A percentile compares a stretch with the other conserved stretches of the same genome.
Conservation (phyloP, 2,888 invertebrate genomes). For the Tricholauxania praeusta region DNA sequence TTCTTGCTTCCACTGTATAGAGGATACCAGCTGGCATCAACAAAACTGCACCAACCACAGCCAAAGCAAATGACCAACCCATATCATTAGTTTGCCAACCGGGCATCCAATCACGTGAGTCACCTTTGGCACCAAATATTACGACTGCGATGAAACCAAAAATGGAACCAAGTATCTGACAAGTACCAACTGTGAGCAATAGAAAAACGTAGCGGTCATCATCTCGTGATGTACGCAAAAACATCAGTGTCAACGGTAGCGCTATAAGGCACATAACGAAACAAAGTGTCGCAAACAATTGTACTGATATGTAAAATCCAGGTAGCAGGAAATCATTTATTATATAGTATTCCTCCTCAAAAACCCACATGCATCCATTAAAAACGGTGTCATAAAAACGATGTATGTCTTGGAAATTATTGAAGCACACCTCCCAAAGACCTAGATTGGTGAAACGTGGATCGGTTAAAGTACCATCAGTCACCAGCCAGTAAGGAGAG, state of each 20-base stretch:
- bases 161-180: conserved; percentile 80
- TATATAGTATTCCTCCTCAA: conserved; percentile 96
- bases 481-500: conserved; percentile 90
- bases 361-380: conserved; percentile 95
- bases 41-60: conserved; percentile 81
- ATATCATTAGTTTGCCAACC: conserved; percentile 95
- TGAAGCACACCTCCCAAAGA: conserved; percentile 95
- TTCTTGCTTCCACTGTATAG: conserved; percentile 85
- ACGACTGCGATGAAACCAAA: conserved; percentile 87
- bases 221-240: conserved; percentile 80
- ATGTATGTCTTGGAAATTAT: conserved; percentile 87
- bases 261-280: conserved; percentile 84
- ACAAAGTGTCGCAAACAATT: conserved; percentile 92
- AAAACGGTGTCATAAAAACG: conserved; percentile 87
- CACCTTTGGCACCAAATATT: conserved; percentile 91
- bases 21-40: conserved; percentile 82
- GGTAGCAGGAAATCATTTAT: conserved; percentile 91
- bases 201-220: conserved; percentile 82
- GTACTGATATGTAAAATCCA: conserved; percentile 92
- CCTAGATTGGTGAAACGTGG: conserved; percentile 88
- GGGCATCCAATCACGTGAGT: conserved; percentile 95
- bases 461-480: conserved; percentile 80
- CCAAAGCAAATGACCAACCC: conserved; percentile 93
- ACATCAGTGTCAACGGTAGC: conserved; percentile 79
- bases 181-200: conserved; percentile 79